Percentiles rank a stretch among this genome's conserved stretches.
Evolutionary conservation across 2,797 vertebrate genomes (phyloP).

Genomic region (Heteromormyrus szaboi): DNA sequence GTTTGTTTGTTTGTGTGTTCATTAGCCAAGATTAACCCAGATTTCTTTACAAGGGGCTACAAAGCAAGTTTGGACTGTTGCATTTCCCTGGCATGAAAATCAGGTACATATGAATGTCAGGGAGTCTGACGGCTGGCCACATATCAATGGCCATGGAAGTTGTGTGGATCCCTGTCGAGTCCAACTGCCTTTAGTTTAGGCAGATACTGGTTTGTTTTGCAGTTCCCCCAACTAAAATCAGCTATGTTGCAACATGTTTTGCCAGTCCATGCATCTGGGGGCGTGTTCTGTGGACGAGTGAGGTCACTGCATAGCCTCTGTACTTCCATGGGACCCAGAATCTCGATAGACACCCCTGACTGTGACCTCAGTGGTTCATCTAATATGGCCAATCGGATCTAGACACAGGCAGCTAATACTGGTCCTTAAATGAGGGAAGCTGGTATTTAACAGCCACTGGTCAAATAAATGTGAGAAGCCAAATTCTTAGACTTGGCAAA

Average conservation of each 20-base stretch:
- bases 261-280: too few species aligned
- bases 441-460: too few species aligned
- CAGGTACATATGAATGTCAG: neutral
- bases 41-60: neutral
- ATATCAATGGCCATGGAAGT: too few species aligned
- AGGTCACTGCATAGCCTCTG: neutral
- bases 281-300: too few species aligned
- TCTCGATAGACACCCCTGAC: neutral
- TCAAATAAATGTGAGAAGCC: too few species aligned
- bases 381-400: neutral
- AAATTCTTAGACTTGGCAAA: too few species aligned
- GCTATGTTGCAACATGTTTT: too few species aligned
- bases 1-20: neutral
- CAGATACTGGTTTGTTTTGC: neutral
- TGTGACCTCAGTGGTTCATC: neutral
- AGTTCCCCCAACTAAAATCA: neutral
- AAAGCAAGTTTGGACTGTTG: neutral
- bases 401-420: neutral
- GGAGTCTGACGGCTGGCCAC: neutral
- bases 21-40: neutral
- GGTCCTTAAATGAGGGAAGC: neutral
- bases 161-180: neutral
- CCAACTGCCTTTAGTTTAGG: neutral
- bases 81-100: neutral
- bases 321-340: neutral